Evolutionary conservation across 2,113 vertebrate genomes (phyloP).

Genomic region (Oncorhynchus kisutch): DNA sequence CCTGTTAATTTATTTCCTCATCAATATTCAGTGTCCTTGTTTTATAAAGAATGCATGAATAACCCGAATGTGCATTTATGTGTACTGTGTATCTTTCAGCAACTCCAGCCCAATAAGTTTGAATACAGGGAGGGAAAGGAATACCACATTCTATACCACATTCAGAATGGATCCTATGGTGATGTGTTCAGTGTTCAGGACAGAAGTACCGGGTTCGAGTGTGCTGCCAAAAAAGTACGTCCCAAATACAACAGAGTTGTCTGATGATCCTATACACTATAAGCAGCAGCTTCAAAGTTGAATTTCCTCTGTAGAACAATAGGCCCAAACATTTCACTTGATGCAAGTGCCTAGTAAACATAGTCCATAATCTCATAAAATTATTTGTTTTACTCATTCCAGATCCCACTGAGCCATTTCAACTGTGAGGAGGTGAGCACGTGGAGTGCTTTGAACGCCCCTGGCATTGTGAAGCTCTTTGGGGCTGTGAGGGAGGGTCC

Average conservation of each 20-base stretch:
- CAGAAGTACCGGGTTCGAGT: constrained; percentile 83
- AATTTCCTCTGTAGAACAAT: neutral
- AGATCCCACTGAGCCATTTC: constrained; percentile 86
- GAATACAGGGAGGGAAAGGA: constrained; percentile 87
- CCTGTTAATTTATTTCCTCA: neutral
- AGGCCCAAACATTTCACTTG: neutral
- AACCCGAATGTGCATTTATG: neutral
- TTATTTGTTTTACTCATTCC: neutral
- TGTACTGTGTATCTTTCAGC: constrained; percentile 34
- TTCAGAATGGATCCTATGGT: constrained; percentile 91
- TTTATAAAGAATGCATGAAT: neutral
- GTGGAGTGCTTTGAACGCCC: constrained; percentile 80
- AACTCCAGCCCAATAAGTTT: constrained; percentile 73
- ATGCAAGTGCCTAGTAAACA: neutral
- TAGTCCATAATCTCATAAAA: neutral
- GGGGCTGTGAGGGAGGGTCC: constrained; percentile 88
- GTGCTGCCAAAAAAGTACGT: constrained; percentile 91
- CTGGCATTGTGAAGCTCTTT: constrained; percentile 85
- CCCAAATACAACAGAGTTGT: neutral
- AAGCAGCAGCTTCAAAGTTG: neutral
- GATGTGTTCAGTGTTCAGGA: constrained; percentile 89
- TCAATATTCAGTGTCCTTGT: neutral
- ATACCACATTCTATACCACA: constrained; percentile 77
- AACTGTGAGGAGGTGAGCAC: constrained; percentile 85
- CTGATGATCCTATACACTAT: neutral